Percentiles rank a stretch among this genome's conserved stretches.
Evolutionary conservation across 2,113 vertebrate species (phyloP).

Genomic region (Proteles cristata): DNA sequence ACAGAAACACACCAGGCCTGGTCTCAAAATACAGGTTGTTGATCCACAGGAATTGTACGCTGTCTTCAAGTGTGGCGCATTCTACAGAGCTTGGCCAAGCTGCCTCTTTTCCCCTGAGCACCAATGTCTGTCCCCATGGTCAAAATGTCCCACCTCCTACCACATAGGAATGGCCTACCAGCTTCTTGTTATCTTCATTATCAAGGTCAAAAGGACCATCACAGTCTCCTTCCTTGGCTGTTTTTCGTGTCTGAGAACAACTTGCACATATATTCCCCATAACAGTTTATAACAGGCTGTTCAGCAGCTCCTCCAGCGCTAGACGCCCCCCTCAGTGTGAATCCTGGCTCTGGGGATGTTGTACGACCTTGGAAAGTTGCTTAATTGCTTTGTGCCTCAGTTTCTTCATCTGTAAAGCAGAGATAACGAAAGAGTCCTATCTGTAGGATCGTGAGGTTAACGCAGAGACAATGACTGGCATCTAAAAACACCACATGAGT

Average conservation of each 20-base stretch:
- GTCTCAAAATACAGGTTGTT: background rate
- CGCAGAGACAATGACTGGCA: background rate
- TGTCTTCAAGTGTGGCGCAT: background rate
- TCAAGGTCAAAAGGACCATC: background rate
- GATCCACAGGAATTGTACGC: background rate
- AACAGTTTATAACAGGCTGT: background rate
- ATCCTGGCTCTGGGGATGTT: background rate
- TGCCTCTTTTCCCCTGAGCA: background rate
- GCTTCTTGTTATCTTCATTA: background rate
- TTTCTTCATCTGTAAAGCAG: constrained; percentile 40
- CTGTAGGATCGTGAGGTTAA: background rate
- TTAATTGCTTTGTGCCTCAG: background rate
- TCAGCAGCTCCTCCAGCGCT: background rate
- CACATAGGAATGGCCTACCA: background rate
- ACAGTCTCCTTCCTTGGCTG: background rate
- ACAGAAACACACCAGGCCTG: background rate
- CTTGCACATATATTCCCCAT: background rate
- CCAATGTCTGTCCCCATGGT: background rate
- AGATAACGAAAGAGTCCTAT: background rate
- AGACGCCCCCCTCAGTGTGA: background rate
- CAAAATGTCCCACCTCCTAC: background rate
- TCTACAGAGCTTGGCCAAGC: background rate
- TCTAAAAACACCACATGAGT: background rate
- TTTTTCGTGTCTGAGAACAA: background rate
- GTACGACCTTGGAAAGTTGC: background rate